phyloP scores from a whole-genome alignment of 2,888 invertebrate genomes.

The Poecilus cupreus region DNA sequence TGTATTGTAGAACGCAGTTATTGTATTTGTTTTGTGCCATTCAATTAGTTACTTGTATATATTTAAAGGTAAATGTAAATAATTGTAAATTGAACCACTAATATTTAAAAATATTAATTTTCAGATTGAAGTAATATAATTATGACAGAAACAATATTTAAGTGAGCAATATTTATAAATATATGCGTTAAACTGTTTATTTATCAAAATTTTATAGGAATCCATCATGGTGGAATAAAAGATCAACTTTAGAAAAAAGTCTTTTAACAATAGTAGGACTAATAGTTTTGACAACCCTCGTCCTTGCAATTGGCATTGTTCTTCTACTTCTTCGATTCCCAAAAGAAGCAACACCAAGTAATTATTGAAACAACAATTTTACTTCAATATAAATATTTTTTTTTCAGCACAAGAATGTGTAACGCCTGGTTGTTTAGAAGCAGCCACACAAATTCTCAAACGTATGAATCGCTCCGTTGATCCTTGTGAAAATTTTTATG shows the following conservation, averaged over 20 bases:
- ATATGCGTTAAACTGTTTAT: background rate
- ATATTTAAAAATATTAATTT: background rate
- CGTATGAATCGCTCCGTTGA: slow-evolving; percentile 81
- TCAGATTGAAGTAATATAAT: background rate
- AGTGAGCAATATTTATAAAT: background rate
- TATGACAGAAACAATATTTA: slow-evolving; percentile 19
- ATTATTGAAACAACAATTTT: background rate
- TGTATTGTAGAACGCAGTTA: background rate
- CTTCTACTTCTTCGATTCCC: background rate
- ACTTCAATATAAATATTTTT: background rate
- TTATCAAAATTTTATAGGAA: background rate
- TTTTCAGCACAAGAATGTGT: slow-evolving; percentile 65
- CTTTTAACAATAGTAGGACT: background rate
- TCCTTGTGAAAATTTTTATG: slow-evolving; percentile 87
- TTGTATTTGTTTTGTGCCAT: background rate
- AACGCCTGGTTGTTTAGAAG: slow-evolving; percentile 83
- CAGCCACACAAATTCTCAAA: slow-evolving; percentile 81
- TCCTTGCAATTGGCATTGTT: slow-evolving; percentile 3
- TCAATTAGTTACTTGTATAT: no score
- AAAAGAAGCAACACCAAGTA: background rate
- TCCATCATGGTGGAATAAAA: slow-evolving; percentile 35
- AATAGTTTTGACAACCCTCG: background rate
- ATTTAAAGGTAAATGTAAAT: background rate
- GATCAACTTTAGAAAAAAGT: slow-evolving; percentile 22
- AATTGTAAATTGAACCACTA: background rate